phyloP scores from a whole-genome alignment of 2,113 vertebrate genomes.

The Cyprinus carpio region DNA sequence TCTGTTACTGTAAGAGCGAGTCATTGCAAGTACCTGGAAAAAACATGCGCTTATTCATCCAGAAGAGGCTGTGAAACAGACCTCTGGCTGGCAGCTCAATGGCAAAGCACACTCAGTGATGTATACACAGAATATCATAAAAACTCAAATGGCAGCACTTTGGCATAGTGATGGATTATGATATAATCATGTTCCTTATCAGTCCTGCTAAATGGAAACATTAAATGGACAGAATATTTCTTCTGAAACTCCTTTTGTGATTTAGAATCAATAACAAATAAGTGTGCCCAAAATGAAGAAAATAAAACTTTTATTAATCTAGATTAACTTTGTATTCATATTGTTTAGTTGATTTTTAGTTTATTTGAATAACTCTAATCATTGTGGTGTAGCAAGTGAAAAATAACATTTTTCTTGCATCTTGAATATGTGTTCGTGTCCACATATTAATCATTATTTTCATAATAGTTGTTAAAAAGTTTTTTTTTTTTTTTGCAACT shows the following conservation, averaged over 20 bases:
- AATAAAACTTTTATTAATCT: not conserved
- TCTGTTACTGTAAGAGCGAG: slow-evolving; percentile 6
- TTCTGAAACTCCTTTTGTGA: not conserved
- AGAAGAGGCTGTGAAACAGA: slow-evolving; percentile 7
- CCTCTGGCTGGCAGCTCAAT: not conserved
- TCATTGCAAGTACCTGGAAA: slow-evolving; percentile 33
- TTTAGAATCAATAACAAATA: not conserved
- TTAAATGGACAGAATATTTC: not conserved
- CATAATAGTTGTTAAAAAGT: too few species aligned
- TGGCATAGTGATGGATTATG: not conserved
- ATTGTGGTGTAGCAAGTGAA: too few species aligned
- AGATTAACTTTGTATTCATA: not conserved
- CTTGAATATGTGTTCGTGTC: too few species aligned
- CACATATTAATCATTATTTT: too few species aligned
- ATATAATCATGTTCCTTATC: not conserved
- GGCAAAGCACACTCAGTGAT: not conserved
- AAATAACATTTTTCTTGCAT: too few species aligned
- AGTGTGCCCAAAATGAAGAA: not conserved
- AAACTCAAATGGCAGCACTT: not conserved
- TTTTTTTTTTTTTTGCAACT: not conserved
- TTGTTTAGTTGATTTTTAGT: not conserved
- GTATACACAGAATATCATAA: slow-evolving; percentile 5
- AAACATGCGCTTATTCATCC: slow-evolving; percentile 31
- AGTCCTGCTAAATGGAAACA: not conserved
- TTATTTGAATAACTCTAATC: not conserved